These are phyloP conservation scores for Dicyrtoma fusca DNA, from an alignment of 2,888 invertebrate species.

Conservation along the genomic window DNA sequence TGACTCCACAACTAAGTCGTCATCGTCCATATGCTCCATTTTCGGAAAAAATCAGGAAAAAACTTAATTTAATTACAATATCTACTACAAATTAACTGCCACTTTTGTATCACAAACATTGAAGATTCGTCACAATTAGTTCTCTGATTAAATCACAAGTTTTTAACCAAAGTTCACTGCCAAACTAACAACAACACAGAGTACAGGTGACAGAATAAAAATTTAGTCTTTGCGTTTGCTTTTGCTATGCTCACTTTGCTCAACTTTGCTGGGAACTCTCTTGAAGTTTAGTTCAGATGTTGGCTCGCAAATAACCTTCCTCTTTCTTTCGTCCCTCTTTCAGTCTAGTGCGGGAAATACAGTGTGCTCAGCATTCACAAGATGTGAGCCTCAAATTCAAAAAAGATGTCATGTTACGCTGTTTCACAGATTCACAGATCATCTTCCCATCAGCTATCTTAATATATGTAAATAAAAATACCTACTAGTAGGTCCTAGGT, in stretches of 20 bases:
- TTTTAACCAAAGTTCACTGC: too few species aligned
- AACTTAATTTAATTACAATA: background rate
- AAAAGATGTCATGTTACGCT: constrained; percentile 7
- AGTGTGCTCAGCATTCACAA: background rate
- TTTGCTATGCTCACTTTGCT: background rate
- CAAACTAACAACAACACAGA: background rate
- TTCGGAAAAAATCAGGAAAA: background rate
- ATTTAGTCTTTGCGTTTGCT: too few species aligned
- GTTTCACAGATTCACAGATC: too few species aligned
- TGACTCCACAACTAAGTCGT: background rate
- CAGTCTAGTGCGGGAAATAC: constrained; percentile 7
- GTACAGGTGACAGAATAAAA: background rate
- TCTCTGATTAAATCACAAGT: too few species aligned
- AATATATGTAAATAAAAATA: too few species aligned
- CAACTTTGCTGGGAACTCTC: background rate
- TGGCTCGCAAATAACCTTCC: constrained; percentile 18
- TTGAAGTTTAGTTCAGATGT: background rate
- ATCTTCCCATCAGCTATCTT: too few species aligned
- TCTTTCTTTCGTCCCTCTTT: background rate
- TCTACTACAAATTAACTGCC: too few species aligned
- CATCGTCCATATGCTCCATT: constrained; percentile 18
- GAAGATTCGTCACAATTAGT: too few species aligned
- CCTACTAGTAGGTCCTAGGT: background rate
- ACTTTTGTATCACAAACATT: too few species aligned
- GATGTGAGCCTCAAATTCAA: background rate